phyloP scores from a whole-genome alignment of 2,797 vertebrate species.

The Hypotaenidia philippensis region DNA sequence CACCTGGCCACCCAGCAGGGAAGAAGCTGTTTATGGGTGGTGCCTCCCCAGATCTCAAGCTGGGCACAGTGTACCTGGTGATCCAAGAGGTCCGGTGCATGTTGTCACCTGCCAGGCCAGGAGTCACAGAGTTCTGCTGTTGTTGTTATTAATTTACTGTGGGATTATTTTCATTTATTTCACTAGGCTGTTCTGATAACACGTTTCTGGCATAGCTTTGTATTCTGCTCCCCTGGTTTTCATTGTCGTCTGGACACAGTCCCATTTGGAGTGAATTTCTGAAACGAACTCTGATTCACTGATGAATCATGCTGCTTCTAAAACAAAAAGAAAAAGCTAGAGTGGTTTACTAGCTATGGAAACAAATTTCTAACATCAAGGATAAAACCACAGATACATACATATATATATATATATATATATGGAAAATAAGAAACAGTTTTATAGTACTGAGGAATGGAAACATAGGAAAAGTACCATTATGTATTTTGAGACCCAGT shows the following conservation, averaged over 20 bases:
- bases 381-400: not conserved
- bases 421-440: not conserved
- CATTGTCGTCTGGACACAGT: not conserved
- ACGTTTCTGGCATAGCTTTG: not conserved
- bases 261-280: slow-evolving; percentile 9
- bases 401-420: not conserved
- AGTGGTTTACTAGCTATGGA: not conserved
- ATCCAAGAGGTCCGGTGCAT: not conserved
- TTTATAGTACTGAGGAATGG: not conserved
- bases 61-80: not conserved
- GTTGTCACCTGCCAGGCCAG: not conserved
- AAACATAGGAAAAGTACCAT: not conserved
- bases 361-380: not conserved
- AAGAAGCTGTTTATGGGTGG: not conserved
- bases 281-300: not conserved
- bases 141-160: not conserved
- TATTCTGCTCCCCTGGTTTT: not conserved
- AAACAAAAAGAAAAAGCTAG: not conserved
- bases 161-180: slow-evolving; percentile 1
- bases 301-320: not conserved
- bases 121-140: not conserved
- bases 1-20: no score
- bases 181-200: not conserved
- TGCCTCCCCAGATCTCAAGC: not conserved
- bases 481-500: not conserved